Conservation (phyloP, 2,797 vertebrate genomes). For the Carduelis carduelis region DNA sequence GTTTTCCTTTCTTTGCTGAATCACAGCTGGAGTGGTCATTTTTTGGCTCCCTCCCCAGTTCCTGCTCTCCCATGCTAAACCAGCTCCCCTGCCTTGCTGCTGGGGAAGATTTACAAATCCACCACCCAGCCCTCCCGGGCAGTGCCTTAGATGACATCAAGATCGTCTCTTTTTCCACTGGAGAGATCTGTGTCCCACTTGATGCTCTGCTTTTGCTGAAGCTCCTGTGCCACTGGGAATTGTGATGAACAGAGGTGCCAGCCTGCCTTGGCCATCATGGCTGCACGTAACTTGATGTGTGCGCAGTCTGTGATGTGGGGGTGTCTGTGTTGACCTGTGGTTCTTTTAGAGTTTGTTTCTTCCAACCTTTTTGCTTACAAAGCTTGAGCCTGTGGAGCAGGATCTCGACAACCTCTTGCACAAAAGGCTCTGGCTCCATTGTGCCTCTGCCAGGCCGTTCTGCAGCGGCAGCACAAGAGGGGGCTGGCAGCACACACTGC, state of each 20-base stretch:
- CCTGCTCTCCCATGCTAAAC: background rate
- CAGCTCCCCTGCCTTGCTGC: background rate
- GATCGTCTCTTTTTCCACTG: background rate
- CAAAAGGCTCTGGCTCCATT: background rate
- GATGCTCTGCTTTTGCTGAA: background rate
- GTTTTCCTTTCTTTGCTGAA: background rate
- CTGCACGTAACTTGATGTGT: background rate
- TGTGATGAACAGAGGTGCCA: background rate
- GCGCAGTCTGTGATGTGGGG: background rate
- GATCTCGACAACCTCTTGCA: background rate
- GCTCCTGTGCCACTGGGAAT: background rate
- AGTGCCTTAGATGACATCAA: background rate
- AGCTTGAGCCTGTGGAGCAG: background rate
- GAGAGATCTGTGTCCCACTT: background rate
- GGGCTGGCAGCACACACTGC: conserved; percentile 16
- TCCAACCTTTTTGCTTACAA: background rate
- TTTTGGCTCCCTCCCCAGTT: background rate
- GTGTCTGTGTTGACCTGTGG: background rate
- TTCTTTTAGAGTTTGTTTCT: background rate
- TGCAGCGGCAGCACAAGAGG: conserved; percentile 23
- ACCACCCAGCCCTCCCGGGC: background rate
- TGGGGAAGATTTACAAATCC: background rate
- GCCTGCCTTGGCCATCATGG: background rate
- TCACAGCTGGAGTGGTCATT: background rate
- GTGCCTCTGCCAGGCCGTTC: background rate